phyloP scores from a whole-genome alignment of 2,113 vertebrate genomes.

The Stegastes partitus region DNA sequence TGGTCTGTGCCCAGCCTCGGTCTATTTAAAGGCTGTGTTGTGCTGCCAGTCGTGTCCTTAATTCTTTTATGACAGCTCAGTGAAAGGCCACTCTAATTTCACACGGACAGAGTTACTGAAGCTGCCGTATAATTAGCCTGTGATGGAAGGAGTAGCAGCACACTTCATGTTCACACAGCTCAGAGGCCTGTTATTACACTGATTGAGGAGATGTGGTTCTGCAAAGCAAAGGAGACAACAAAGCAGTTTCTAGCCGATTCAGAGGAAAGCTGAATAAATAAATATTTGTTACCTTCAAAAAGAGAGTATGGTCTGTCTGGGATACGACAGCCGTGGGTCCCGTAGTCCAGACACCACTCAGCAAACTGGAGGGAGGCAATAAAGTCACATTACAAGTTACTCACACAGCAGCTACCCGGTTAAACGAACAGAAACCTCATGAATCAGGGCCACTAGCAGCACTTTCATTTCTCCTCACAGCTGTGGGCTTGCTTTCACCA shows the following conservation, averaged over 20 bases:
- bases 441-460: no score
- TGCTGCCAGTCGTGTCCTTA: background rate
- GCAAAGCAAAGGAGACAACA: no score
- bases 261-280: background rate
- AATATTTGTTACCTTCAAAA: conserved; percentile 91
- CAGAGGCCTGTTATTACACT: background rate
- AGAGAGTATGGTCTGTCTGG: conserved; percentile 97
- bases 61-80: background rate
- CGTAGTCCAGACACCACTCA: conserved; percentile 98
- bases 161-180: background rate
- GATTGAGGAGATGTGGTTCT: background rate
- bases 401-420: background rate
- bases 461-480: no score
- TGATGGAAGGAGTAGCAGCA: background rate
- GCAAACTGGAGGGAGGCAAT: conserved; percentile 88
- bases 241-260: background rate
- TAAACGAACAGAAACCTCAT: background rate
- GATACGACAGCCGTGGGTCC: conserved; percentile 96
- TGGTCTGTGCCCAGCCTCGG: no score
- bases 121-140: background rate
- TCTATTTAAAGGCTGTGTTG: no score
- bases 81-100: background rate
- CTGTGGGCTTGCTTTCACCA: no score
- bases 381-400: no score
- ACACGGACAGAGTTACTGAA: background rate